phyloP scores from a whole-genome alignment of 2,888 invertebrate species.

The Steinernema carpocapsae region DNA sequence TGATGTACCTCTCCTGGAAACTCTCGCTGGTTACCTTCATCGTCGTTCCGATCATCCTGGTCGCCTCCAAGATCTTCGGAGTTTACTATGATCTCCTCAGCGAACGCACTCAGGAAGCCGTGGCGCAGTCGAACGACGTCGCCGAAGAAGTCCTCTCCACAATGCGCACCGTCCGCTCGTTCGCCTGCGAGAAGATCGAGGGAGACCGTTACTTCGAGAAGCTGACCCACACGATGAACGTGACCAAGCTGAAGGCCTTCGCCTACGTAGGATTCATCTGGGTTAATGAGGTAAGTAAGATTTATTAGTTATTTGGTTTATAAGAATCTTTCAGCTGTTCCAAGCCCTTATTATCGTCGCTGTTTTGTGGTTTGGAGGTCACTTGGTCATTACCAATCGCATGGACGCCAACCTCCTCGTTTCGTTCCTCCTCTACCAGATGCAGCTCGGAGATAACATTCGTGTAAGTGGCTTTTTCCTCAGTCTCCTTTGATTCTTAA shows the following conservation, averaged over 20 bases:
- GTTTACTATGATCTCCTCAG: slow-evolving; percentile 70
- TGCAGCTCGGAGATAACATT: slow-evolving; percentile 70
- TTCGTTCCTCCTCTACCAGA: slow-evolving; percentile 71
- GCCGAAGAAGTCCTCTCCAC: slow-evolving; percentile 71
- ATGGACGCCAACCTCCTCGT: slow-evolving; percentile 69
- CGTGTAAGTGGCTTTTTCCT: slow-evolving; percentile 57
- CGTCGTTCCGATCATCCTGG: slow-evolving; percentile 70
- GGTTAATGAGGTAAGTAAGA: slow-evolving; percentile 58
- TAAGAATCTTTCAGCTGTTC: slow-evolving; percentile 51
- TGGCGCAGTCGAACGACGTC: slow-evolving; percentile 70
- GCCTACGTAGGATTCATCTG: slow-evolving; percentile 66
- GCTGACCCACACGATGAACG: slow-evolving; percentile 59
- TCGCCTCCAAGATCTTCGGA: slow-evolving; percentile 71
- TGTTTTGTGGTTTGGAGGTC: slow-evolving; percentile 71
- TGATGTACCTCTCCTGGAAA: slow-evolving; percentile 71
- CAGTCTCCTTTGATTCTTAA: neutral
- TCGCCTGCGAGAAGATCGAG: slow-evolving; percentile 71
- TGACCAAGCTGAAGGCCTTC: slow-evolving; percentile 63
- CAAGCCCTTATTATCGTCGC: slow-evolving; percentile 67
- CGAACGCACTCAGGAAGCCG: slow-evolving; percentile 69
- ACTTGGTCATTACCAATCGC: slow-evolving; percentile 69
- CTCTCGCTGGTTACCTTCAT: slow-evolving; percentile 70
- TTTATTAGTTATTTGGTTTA: neutral
- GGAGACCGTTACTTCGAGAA: slow-evolving; percentile 60
- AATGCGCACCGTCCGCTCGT: slow-evolving; percentile 71